phyloP scores from a whole-genome alignment of 2,797 vertebrate species.

The Poliocrania exsul region DNA sequence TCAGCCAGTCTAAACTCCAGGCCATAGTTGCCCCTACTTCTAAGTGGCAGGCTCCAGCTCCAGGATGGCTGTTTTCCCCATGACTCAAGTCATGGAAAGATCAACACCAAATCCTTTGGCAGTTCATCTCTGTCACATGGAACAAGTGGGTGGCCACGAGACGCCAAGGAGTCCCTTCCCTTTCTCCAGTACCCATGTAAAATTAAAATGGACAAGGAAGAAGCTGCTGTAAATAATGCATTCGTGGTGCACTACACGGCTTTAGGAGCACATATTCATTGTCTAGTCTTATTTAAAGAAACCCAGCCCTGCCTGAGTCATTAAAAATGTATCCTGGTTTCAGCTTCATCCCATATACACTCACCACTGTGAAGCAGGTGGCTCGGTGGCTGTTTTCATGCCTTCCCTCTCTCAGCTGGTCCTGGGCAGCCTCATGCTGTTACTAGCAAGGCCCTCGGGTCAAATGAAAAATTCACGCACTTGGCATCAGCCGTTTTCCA shows the following conservation, averaged over 20 bases:
- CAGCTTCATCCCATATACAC: constrained; percentile 53
- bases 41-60: background rate
- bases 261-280: constrained; percentile 45
- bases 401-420: constrained; percentile 32
- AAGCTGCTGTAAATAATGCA: constrained; percentile 73
- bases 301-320: constrained; percentile 59
- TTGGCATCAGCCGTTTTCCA: background rate
- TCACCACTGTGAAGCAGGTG: constrained; percentile 55
- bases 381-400: constrained; percentile 35
- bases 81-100: background rate
- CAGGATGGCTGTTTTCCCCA: background rate
- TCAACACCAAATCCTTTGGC: background rate
- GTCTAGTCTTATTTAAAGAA: constrained; percentile 72
- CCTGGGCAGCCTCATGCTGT: constrained; percentile 16
- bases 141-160: constrained; percentile 34
- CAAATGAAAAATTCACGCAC: constrained; percentile 19
- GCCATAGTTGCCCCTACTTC: background rate
- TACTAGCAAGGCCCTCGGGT: background rate
- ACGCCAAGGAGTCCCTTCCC: constrained; percentile 9
- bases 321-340: constrained; percentile 73
- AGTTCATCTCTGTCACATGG: background rate
- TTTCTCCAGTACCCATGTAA: constrained; percentile 66
- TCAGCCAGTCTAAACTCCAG: background rate
- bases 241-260: constrained; percentile 44
- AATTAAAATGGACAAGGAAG: constrained; percentile 72